A percentile compares a stretch with the other conserved stretches of the same genome.
These are phyloP conservation scores for Heliothis subflexa DNA, from an alignment of 1,140 invertebrate species.

Conservation along the genomic window DNA sequence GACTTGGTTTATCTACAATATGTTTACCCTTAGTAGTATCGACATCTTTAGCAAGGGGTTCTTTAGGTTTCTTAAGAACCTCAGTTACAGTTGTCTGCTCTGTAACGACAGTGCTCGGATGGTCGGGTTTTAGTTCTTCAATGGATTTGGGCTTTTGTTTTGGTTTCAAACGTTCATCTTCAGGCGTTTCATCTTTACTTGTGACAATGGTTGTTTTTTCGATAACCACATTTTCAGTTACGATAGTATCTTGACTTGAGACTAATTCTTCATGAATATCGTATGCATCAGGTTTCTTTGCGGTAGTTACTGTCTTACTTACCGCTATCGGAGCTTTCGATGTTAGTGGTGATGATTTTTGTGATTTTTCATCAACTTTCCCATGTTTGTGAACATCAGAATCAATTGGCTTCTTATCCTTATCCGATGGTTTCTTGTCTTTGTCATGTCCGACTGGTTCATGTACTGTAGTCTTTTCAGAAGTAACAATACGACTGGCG, in stretches of 20 bases:
- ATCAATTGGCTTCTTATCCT: conserved; percentile 17
- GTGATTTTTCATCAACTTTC: conserved; percentile 3
- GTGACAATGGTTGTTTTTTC: conserved; percentile 19
- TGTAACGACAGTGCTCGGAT: background rate
- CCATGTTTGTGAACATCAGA: background rate
- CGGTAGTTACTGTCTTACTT: background rate
- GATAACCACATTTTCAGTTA: background rate
- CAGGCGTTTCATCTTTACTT: conserved; percentile 21
- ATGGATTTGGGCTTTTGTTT: background rate
- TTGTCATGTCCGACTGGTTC: conserved; percentile 29
- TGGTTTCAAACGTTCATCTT: background rate
- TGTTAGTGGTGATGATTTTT: conserved; percentile 21
- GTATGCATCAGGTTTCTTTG: conserved; percentile 20
- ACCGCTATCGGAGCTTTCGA: no score
- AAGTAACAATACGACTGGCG: conserved; percentile 44
- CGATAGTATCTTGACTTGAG: background rate
- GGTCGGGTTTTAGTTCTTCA: background rate
- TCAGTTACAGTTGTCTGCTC: conserved; percentile 25
- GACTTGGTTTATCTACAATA: conserved; percentile 23
- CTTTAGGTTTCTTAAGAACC: background rate
- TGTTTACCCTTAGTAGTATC: conserved; percentile 2
- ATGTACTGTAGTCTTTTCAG: conserved; percentile 43
- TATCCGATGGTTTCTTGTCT: conserved; percentile 24
- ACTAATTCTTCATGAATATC: conserved; percentile 5
- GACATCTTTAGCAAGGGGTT: background rate